These are phyloP conservation scores for Ichneumoninae sp. DNA, from an alignment of 2,888 invertebrate species.

Conservation along the genomic window DNA sequence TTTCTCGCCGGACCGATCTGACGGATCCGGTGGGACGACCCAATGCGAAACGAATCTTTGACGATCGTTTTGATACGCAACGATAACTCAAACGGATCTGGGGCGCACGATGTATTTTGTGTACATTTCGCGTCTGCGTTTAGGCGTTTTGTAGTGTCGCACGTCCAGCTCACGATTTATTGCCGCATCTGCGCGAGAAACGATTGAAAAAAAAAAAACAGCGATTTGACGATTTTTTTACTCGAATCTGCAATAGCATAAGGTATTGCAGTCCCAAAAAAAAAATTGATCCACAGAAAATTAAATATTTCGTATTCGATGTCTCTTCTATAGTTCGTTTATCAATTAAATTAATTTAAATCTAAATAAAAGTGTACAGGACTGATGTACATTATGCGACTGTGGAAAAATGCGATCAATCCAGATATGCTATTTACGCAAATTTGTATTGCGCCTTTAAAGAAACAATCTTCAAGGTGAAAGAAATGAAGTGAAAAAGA, in stretches of 20 bases:
- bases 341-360: neutral
- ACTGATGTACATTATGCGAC: conserved; percentile 50
- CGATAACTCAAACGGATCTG: conserved; percentile 4
- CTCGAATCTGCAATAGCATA: conserved; percentile 53
- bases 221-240: conserved; percentile 33
- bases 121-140: neutral
- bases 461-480: conserved; percentile 3
- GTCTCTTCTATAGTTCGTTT: neutral
- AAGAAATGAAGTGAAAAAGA: conserved; percentile 13
- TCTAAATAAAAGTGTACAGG: neutral
- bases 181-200: conserved; percentile 1
- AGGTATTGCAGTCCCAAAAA: conserved; percentile 37
- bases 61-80: neutral
- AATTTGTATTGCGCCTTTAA: conserved; percentile 37
- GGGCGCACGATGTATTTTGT: conserved; percentile 1
- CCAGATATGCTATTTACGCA: conserved; percentile 32
- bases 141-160: neutral
- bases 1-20: neutral
- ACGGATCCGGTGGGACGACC: conserved; percentile 17
- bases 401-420: conserved; percentile 38
- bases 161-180: conserved; percentile 23
- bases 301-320: neutral
- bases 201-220: neutral
- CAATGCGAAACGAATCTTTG: conserved; percentile 26
- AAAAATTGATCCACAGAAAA: neutral